phyloP scores from a whole-genome alignment of 2,113 vertebrate species.

The Caloenas nicobarica region DNA sequence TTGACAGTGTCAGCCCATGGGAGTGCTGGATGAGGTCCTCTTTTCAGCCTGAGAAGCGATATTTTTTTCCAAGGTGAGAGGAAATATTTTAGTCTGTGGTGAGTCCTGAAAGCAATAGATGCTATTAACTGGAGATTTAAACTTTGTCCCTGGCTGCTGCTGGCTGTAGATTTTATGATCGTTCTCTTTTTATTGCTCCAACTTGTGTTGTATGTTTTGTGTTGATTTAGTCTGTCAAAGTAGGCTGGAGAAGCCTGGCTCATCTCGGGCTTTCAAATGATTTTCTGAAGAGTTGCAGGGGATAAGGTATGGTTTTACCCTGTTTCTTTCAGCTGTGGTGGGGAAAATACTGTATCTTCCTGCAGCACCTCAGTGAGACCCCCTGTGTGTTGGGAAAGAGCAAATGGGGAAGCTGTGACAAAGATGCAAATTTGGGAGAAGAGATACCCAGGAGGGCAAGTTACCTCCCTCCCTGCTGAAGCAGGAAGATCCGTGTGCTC shows the following conservation, averaged over 20 bases:
- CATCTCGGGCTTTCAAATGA: neutral
- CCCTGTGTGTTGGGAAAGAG: neutral
- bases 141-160: neutral
- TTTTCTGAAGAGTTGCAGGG: neutral
- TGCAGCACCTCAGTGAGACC: neutral
- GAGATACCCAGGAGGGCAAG: neutral
- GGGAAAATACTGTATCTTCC: neutral
- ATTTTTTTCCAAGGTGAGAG: neutral
- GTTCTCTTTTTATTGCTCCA: neutral
- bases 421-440: neutral
- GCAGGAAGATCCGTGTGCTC: accelerated
- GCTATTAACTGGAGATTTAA: neutral
- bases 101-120: neutral
- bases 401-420: neutral
- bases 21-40: neutral
- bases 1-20: neutral
- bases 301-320: neutral
- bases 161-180: neutral
- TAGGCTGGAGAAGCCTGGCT: neutral
- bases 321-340: neutral
- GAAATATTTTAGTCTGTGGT: neutral
- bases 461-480: neutral
- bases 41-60: neutral
- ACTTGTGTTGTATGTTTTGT: neutral
- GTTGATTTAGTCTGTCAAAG: neutral